phyloP scores from a whole-genome alignment of 2,888 invertebrate genomes.

The Eupeodes latifasciatus region DNA sequence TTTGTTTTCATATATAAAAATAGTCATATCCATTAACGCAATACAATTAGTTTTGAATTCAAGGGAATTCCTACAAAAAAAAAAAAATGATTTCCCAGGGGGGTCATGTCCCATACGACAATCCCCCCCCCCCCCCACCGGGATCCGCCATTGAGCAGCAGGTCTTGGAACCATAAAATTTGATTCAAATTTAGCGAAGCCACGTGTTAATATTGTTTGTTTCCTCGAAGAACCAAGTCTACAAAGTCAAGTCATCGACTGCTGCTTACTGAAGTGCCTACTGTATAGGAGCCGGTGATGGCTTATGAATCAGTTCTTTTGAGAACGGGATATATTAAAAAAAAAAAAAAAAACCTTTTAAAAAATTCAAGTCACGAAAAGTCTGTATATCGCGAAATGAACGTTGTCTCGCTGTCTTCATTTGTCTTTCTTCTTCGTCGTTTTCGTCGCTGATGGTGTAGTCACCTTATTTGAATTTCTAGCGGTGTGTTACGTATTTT shows the following conservation, averaged over 20 bases:
- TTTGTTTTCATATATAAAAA: no score
- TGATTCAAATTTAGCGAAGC: not conserved
- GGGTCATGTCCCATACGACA: no score
- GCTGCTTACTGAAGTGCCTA: not conserved
- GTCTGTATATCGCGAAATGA: constrained; percentile 4
- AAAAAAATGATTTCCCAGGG: no score
- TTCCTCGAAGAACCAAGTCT: not conserved
- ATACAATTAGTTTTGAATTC: no score
- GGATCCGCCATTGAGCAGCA: no score
- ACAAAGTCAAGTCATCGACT: constrained; percentile 9
- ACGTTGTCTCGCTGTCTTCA: not conserved
- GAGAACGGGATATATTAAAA: not conserved
- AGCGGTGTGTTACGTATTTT: constrained; percentile 25
- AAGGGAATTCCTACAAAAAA: no score
- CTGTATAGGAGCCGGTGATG: no score
- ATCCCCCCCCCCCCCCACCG: no score
- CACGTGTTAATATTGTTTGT: constrained; percentile 2
- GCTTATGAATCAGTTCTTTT: constrained; percentile 54
- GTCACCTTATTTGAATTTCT: constrained; percentile 35
- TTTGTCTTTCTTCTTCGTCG: not conserved
- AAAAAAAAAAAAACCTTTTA: not conserved
- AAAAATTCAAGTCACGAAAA: constrained; percentile 53
- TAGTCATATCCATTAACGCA: no score
- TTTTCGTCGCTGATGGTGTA: no score
- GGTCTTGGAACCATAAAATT: not conserved